phyloP scores from a whole-genome alignment of 2,113 vertebrate genomes.

The Saccopteryx leptura region DNA sequence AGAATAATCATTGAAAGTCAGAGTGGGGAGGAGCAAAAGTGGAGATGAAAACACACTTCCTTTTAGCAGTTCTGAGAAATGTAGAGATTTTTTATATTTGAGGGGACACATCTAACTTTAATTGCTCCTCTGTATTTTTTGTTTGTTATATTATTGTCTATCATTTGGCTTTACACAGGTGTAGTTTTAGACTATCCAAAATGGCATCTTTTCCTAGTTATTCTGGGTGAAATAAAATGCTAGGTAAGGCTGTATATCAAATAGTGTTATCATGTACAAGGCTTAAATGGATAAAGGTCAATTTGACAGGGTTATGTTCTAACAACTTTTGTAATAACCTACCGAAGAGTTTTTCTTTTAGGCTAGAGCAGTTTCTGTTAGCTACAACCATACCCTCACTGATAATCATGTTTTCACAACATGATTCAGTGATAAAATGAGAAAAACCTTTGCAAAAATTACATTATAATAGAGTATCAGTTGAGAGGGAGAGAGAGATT shows the following conservation, averaged over 20 bases:
- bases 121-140: neutral
- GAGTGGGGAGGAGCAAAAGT: neutral
- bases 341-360: neutral
- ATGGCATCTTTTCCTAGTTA: neutral
- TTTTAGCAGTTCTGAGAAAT: neutral
- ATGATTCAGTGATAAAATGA: neutral
- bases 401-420: neutral
- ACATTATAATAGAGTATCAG: neutral
- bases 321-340: neutral
- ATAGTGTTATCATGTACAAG: neutral
- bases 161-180: neutral
- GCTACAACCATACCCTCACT: neutral
- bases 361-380: neutral
- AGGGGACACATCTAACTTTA: neutral
- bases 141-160: neutral
- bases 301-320: neutral
- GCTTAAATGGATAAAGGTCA: neutral
- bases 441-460: slow-evolving; percentile 1
- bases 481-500: neutral
- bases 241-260: neutral
- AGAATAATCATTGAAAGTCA: neutral
- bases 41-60: neutral
- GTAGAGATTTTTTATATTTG: neutral
- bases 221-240: neutral
- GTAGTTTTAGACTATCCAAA: neutral